These are phyloP conservation scores for Cyphomyrus discorhynchus DNA, from an alignment of 2,113 vertebrate species.

Conservation along the genomic window DNA sequence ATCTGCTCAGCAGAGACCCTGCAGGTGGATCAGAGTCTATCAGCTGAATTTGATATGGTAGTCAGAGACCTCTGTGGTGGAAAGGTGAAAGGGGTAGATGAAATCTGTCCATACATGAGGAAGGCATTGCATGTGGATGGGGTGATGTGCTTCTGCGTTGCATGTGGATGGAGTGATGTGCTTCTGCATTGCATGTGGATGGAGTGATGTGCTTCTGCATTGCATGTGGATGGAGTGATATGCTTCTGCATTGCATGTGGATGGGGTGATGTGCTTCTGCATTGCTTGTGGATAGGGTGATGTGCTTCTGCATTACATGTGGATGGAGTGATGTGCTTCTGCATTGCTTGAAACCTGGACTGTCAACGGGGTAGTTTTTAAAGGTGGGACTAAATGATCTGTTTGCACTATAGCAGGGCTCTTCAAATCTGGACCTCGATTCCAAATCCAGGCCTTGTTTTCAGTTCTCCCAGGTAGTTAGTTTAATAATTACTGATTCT, in stretches of 20 bases:
- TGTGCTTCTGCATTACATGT: no score
- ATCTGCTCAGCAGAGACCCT: not conserved
- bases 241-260: no score
- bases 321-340: not conserved
- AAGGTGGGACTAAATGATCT: not conserved
- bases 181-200: not conserved
- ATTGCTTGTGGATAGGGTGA: no score
- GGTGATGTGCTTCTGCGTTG: not conserved
- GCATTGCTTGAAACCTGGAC: not conserved
- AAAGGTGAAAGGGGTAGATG: not conserved
- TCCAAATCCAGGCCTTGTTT: not conserved
- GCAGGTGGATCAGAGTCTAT: not conserved
- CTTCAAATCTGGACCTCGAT: no score
- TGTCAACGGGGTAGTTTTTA: not conserved
- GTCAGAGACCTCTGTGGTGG: not conserved
- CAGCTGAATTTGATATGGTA: not conserved
- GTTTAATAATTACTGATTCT: not conserved
- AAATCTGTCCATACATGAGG: not conserved
- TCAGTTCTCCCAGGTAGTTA: not conserved
- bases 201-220: no score
- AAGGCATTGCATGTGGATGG: not conserved
- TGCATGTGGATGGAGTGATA: no score
- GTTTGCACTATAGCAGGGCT: not conserved
- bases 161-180: not conserved
- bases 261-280: no score